Conservation (phyloP, 2,113 vertebrate species). For the Microtus ochrogaster region DNA sequence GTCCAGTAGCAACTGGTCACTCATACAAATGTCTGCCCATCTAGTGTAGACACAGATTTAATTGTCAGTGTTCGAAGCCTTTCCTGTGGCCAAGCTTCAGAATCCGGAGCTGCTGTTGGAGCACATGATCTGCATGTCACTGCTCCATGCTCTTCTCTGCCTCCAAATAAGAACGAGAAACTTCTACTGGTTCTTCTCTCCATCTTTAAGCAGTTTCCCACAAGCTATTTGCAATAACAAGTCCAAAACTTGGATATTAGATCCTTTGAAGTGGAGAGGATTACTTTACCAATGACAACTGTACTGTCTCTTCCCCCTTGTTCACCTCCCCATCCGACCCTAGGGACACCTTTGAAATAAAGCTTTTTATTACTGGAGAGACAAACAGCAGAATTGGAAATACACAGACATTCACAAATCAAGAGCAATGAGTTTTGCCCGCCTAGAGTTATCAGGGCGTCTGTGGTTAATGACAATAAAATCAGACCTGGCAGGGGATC, state of each 20-base stretch:
- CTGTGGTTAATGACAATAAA: neutral
- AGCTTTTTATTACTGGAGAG: neutral
- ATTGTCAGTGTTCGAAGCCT: neutral
- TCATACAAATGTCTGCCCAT: neutral
- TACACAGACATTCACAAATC: neutral
- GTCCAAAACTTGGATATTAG: slow-evolving; percentile 14
- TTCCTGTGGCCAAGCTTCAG: slow-evolving; percentile 37
- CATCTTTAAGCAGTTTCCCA: neutral
- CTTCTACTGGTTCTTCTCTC: neutral
- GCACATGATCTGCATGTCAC: neutral
- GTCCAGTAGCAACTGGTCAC: neutral
- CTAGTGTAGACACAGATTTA: neutral
- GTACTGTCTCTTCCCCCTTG: neutral
- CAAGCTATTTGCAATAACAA: neutral
- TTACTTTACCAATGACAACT: neutral
- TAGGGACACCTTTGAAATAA: neutral
- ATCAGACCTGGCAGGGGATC: neutral
- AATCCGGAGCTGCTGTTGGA: neutral
- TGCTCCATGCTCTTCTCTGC: neutral
- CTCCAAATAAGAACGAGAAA: neutral
- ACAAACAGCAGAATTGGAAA: neutral
- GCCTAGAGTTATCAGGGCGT: neutral
- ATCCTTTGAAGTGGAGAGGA: neutral
- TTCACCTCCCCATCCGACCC: neutral
- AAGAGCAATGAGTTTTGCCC: neutral